A percentile compares a stretch with the other conserved stretches of the same genome.
These are phyloP conservation scores for Trochalopteron elliotii DNA, from an alignment of 2,113 vertebrate genomes.

Conservation along the genomic window DNA sequence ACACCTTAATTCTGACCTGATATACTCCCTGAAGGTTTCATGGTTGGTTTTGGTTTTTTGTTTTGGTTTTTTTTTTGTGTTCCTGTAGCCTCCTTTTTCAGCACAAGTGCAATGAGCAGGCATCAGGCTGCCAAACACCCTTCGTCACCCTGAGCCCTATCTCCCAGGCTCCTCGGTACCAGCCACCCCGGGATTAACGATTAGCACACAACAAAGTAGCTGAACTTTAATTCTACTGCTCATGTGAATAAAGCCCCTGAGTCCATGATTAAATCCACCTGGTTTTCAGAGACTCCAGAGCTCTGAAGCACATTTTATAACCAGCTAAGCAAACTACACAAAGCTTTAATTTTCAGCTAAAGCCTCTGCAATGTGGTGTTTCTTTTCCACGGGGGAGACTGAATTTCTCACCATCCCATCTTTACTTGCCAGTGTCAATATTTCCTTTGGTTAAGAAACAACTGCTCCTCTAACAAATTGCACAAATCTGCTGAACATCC, in stretches of 20 bases:
- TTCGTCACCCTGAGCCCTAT: not conserved
- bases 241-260: slow-evolving; percentile 27
- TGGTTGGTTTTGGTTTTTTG: too few species aligned
- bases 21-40: not conserved
- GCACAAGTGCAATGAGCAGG: not conserved
- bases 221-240: slow-evolving; percentile 39
- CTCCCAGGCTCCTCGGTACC: not conserved
- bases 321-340: not conserved
- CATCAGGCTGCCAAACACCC: slow-evolving; percentile 9
- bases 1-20: not conserved
- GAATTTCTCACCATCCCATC: not conserved
- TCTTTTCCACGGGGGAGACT: not conserved
- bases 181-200: slow-evolving; percentile 24
- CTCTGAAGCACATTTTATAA: not conserved
- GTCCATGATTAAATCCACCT: slow-evolving; percentile 19
- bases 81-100: not conserved
- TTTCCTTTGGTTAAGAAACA: not conserved
- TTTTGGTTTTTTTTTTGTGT: not conserved
- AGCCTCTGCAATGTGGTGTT: not conserved
- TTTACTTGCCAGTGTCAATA: not conserved
- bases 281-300: not conserved
- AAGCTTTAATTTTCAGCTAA: not conserved
- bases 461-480: not conserved
- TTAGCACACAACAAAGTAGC: slow-evolving; percentile 21
- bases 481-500: not conserved